A percentile compares a stretch with the other conserved stretches of the same genome.
Evolutionary conservation across 2,888 invertebrate species (phyloP).

Genomic region (Agrochola lota): DNA sequence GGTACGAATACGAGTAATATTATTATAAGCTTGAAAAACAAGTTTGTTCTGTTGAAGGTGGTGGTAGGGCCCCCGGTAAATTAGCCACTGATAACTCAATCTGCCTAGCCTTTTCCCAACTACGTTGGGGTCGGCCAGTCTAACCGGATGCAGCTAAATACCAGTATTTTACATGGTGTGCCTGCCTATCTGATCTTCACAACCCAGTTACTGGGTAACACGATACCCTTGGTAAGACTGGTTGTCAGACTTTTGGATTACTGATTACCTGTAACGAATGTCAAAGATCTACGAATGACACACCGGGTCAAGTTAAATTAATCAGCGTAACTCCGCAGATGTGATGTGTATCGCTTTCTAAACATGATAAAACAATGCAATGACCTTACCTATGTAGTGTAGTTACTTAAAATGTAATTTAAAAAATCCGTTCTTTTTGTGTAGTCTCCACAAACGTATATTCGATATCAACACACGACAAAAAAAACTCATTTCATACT

Average conservation of each 20-base stretch:
- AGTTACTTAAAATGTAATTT: too few species aligned
- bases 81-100: not conserved
- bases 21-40: not conserved
- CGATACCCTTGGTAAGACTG: not conserved
- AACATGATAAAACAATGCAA: too few species aligned
- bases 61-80: not conserved
- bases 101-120: not conserved
- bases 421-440: too few species aligned
- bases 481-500: too few species aligned
- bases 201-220: not conserved
- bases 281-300: not conserved
- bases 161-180: not conserved
- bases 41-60: not conserved
- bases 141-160: not conserved
- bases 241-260: not conserved
- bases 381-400: too few species aligned
- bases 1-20: not conserved
- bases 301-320: not conserved
- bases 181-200: too few species aligned
- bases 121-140: too few species aligned
- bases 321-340: too few species aligned
- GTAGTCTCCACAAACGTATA: too few species aligned
- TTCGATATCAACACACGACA: too few species aligned
- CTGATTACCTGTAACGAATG: not conserved
- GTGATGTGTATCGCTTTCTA: too few species aligned